phyloP scores from a whole-genome alignment of 2,888 invertebrate species.

The Eurytoma californica region DNA sequence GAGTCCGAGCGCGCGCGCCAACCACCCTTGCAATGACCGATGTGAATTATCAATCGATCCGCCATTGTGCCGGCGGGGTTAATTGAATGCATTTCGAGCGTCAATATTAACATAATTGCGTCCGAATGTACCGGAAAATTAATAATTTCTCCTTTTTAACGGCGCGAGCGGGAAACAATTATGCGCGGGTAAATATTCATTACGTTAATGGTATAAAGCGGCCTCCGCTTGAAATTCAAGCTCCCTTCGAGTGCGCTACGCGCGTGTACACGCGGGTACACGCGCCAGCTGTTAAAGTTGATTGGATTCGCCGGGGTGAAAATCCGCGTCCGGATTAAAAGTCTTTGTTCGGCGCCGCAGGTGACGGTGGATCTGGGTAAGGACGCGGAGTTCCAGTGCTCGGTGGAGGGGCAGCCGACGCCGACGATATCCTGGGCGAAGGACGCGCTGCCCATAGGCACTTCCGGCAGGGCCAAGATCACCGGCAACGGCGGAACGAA shows the following conservation, averaged over 20 bases:
- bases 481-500: constrained; percentile 70
- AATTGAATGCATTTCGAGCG: no score
- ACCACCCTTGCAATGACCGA: background rate
- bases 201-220: no score
- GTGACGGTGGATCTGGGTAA: constrained; percentile 89
- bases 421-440: constrained; percentile 76
- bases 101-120: no score
- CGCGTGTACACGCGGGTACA: background rate
- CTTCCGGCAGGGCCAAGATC: constrained; percentile 71
- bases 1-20: background rate
- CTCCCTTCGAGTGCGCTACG: no score
- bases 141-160: no score
- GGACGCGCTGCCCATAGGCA: constrained; percentile 74
- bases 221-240: no score
- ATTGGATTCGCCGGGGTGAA: no score
- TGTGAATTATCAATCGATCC: no score
- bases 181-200: no score
- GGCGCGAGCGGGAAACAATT: no score
- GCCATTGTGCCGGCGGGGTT: no score
- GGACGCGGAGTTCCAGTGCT: constrained; percentile 91
- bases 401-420: constrained; percentile 88
- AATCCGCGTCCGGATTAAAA: background rate
- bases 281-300: background rate
- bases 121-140: no score
- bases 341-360: constrained; percentile 71